Evolutionary conservation across 2,888 invertebrate species (phyloP).

Genomic region (Emmelina monodactyla): DNA sequence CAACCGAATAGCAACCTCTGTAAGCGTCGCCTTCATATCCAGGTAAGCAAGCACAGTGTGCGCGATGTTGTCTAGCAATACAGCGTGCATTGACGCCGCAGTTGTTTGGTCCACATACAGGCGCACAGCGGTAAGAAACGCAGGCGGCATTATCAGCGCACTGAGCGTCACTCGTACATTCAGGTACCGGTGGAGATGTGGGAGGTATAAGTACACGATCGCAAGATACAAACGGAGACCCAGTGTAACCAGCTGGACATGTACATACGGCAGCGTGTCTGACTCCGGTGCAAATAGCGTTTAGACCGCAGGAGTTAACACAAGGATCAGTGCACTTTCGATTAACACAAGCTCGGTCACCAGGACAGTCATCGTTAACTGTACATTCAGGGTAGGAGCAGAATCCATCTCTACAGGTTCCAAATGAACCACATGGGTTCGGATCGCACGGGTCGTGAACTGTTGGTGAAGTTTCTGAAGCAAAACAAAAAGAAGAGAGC

Average conservation of each 20-base stretch:
- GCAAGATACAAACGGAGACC: slow-evolving; percentile 81
- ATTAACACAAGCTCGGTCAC: slow-evolving; percentile 80
- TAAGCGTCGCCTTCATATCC: slow-evolving; percentile 87
- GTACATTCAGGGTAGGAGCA: slow-evolving; percentile 87
- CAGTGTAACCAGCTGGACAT: slow-evolving; percentile 79
- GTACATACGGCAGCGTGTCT: slow-evolving; percentile 82
- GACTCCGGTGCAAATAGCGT: slow-evolving; percentile 79
- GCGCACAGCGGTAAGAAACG: slow-evolving; percentile 74
- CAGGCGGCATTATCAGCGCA: slow-evolving; percentile 87
- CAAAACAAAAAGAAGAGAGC: too few relatives aligned
- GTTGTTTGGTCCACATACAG: slow-evolving; percentile 76
- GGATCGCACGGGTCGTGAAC: slow-evolving; percentile 72
- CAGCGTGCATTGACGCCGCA: slow-evolving; percentile 84
- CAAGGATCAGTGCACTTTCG: slow-evolving; percentile 88
- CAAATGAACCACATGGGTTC: slow-evolving; percentile 75
- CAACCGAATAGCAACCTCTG: slow-evolving; percentile 80
- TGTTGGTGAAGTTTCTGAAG: slow-evolving; percentile 32
- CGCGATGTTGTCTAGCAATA: slow-evolving; percentile 78
- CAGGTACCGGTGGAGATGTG: slow-evolving; percentile 68
- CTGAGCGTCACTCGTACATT: slow-evolving; percentile 79
- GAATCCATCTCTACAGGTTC: slow-evolving; percentile 70
- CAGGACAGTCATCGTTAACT: slow-evolving; percentile 85
- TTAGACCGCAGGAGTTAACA: slow-evolving; percentile 81
- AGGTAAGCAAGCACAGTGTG: slow-evolving; percentile 82
- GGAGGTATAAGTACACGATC: slow-evolving; percentile 36